Evolutionary conservation across 2,888 invertebrate genomes (phyloP).

Genomic region (Hartigia nigra): DNA sequence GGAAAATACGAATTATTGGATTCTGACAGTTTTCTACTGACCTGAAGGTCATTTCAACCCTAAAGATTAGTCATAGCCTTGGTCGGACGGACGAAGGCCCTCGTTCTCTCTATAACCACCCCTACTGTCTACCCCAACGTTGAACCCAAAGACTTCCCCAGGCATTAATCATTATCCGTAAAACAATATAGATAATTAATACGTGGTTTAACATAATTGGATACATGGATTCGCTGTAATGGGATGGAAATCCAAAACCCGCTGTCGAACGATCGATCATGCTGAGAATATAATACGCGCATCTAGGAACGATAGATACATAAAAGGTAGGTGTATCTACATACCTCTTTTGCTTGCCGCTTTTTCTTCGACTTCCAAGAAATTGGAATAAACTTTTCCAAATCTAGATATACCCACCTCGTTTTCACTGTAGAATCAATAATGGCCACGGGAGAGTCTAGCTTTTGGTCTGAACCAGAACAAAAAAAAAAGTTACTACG

Average conservation of each 20-base stretch:
- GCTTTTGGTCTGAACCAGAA: background rate
- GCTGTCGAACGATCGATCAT: conserved; percentile 52
- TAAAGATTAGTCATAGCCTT: conserved; percentile 19
- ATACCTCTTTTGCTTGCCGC: background rate
- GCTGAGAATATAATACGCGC: conserved; percentile 19
- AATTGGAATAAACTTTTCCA: background rate
- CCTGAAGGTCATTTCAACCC: background rate
- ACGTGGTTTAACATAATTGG: conserved; percentile 55
- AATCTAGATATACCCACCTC: background rate
- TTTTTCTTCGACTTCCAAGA: background rate
- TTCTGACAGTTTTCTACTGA: background rate
- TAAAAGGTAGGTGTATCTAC: background rate
- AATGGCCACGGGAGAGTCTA: background rate
- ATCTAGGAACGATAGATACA: background rate
- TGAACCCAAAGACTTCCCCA: conserved; percentile 10
- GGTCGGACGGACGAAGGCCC: conserved; percentile 1
- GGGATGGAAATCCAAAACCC: conserved; percentile 41
- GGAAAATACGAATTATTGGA: background rate
- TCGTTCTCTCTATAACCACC: conserved; percentile 1
- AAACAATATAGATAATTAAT: conserved; percentile 57
- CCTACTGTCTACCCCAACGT: conserved; percentile 8
- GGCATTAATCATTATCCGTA: conserved; percentile 54
- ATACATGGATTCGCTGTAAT: conserved; percentile 38
- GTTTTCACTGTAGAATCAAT: background rate
- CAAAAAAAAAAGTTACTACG: background rate